A percentile compares a stretch with the other conserved stretches of the same genome.
Evolutionary conservation across 1,140 invertebrate genomes (phyloP).

Genomic region (Orius insidiosus): DNA sequence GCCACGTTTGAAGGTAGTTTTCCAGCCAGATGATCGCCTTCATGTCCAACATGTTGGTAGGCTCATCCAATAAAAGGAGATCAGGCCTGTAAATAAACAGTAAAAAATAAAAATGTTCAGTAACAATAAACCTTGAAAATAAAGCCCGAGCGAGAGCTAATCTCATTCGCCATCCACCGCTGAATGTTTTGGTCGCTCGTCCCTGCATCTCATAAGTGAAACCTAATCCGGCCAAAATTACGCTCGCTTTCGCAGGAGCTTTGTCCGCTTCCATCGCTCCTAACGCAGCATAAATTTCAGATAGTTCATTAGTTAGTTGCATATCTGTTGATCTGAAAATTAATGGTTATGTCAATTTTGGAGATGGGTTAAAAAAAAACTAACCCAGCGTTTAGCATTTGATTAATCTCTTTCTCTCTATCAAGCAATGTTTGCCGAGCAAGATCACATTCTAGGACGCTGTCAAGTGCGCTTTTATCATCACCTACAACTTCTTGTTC

Average conservation of each 20-base stretch:
- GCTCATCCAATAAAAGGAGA: slow-evolving; percentile 69
- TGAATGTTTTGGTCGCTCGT: slow-evolving; percentile 81
- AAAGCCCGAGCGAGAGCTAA: slow-evolving; percentile 90
- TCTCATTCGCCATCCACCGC: slow-evolving; percentile 97
- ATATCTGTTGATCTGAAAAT: slow-evolving; percentile 39
- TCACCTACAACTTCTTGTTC: slow-evolving; percentile 96
- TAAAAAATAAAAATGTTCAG: slow-evolving; percentile 4
- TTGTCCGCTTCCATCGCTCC: slow-evolving; percentile 91
- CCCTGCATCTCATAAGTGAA: slow-evolving; percentile 80
- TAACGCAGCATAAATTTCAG: slow-evolving; percentile 75
- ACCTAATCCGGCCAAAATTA: slow-evolving; percentile 87
- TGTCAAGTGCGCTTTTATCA: slow-evolving; percentile 80
- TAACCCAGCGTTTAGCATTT: slow-evolving; percentile 41
- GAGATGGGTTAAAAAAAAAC: slow-evolving; percentile 15
- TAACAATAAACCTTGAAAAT: slow-evolving; percentile 59
- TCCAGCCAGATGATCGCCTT: slow-evolving; percentile 99
- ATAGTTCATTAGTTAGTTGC: slow-evolving; percentile 44
- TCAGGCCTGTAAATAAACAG: slow-evolving; percentile 41
- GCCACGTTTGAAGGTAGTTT: slow-evolving; percentile 93
- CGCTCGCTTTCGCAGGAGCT: slow-evolving; percentile 74
- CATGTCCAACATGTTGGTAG: slow-evolving; percentile 97
- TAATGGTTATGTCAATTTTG: too few species aligned
- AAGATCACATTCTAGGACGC: slow-evolving; percentile 85
- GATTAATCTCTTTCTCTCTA: slow-evolving; percentile 49
- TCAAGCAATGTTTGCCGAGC: slow-evolving; percentile 62